A percentile compares a stretch with the other conserved stretches of the same genome.
Evolutionary conservation across 2,888 invertebrate genomes (phyloP).

Genomic region (Tolmerus cingulatus): DNA sequence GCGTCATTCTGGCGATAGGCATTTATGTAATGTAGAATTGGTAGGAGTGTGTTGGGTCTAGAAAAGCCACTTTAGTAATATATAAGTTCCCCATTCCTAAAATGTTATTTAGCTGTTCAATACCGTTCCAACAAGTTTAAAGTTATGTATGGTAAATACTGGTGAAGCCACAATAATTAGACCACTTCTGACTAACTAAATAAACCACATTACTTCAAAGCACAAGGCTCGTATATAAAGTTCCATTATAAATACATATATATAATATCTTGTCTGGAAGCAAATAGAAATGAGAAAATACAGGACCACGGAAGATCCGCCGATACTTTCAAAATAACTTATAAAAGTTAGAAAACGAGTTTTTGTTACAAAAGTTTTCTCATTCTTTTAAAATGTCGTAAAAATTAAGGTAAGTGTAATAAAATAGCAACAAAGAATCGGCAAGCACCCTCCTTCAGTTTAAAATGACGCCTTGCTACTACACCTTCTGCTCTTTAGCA

Average conservation of each 20-base stretch:
- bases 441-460: background rate
- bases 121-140: too few species aligned
- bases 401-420: constrained; percentile 28
- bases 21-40: too few species aligned
- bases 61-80: background rate
- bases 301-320: background rate
- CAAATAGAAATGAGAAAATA: background rate
- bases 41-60: too few species aligned
- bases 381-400: constrained; percentile 5
- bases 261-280: background rate
- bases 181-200: background rate
- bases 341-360: constrained; percentile 19
- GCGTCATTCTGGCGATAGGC: too few species aligned
- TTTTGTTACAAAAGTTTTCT: constrained; percentile 1
- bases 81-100: background rate
- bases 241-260: background rate
- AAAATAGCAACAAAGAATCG: background rate
- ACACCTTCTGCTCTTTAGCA: background rate
- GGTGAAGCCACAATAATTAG: background rate
- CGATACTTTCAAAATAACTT: background rate
- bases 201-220: background rate
- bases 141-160: background rate
- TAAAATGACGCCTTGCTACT: background rate
- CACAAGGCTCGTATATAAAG: background rate
- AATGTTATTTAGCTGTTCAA: background rate